A percentile compares a stretch with the other conserved stretches of the same genome.
These are phyloP conservation scores for Holothuria glaberrima DNA, from an alignment of 35 echinoderm and acorn worm species.

Conservation along the genomic window DNA sequence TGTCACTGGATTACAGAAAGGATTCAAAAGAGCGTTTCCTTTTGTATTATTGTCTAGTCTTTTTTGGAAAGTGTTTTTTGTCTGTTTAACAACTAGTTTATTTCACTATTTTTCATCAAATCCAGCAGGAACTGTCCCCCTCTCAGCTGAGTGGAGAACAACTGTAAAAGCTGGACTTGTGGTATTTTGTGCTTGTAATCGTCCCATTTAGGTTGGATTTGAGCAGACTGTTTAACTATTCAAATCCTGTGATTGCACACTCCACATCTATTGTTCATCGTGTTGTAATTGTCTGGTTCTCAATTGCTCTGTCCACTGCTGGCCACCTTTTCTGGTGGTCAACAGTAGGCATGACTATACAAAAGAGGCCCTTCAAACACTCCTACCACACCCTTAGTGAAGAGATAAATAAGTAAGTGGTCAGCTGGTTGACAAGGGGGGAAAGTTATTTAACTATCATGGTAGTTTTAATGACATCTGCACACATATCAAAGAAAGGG, in stretches of 20 bases:
- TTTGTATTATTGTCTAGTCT: no score
- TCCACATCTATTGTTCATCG: constrained; percentile 9
- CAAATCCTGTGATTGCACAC: constrained; percentile 18
- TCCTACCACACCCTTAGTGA: background rate
- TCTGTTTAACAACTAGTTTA: no score
- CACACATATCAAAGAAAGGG: background rate
- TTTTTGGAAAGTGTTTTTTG: no score
- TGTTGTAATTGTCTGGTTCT: constrained; percentile 38
- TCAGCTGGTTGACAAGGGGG: background rate
- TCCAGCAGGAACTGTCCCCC: no score
- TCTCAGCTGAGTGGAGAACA: background rate
- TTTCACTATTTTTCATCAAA: no score
- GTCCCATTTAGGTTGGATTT: background rate
- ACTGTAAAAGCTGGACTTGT: background rate
- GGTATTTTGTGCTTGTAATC: constrained; percentile 37
- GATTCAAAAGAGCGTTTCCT: no score
- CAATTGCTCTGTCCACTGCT: background rate
- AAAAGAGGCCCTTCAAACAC: background rate
- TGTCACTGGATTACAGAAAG: no score
- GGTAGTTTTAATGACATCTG: constrained; percentile 9
- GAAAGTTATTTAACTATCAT: background rate
- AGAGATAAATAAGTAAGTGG: constrained; percentile 26
- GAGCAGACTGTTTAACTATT: no score
- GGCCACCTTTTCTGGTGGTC: background rate
- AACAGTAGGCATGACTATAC: background rate